Evolutionary conservation across 2,888 invertebrate genomes (phyloP).

Genomic region (Epirrita christyi): DNA sequence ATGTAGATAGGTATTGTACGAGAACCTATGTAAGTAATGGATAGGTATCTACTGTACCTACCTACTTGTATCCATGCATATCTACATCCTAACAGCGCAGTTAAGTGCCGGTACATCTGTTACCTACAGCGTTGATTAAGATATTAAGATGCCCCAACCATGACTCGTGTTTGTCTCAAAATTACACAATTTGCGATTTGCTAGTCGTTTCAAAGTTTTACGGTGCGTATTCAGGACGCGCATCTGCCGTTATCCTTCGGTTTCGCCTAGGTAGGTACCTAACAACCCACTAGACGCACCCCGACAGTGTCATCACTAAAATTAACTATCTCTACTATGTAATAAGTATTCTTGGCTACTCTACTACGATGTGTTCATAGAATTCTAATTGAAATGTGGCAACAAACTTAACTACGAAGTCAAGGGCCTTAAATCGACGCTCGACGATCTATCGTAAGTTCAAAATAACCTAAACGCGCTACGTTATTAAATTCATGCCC

Average conservation of each 20-base stretch:
- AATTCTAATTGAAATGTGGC: conserved; percentile 13
- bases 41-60: no score
- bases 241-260: conserved; percentile 32
- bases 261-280: conserved; percentile 20
- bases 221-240: conserved; percentile 49
- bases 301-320: conserved; percentile 22
- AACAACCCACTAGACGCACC: conserved; percentile 17
- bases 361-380: background rate
- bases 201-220: conserved; percentile 30
- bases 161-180: conserved; percentile 39
- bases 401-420: background rate
- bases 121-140: conserved; percentile 14
- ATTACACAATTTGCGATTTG: conserved; percentile 40
- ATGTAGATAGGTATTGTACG: no score
- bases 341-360: background rate
- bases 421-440: background rate
- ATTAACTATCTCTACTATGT: background rate
- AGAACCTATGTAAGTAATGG: no score
- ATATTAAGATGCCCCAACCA: conserved; percentile 29
- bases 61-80: no score
- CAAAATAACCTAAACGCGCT: background rate
- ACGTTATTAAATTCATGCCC: background rate
- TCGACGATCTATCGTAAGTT: background rate
- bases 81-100: background rate
- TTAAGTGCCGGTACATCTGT: background rate